A percentile compares a stretch with the other conserved stretches of the same genome.
These are phyloP conservation scores for Micoletzkya japonica DNA, from an alignment of 2,888 invertebrate species.

Conservation along the genomic window DNA sequence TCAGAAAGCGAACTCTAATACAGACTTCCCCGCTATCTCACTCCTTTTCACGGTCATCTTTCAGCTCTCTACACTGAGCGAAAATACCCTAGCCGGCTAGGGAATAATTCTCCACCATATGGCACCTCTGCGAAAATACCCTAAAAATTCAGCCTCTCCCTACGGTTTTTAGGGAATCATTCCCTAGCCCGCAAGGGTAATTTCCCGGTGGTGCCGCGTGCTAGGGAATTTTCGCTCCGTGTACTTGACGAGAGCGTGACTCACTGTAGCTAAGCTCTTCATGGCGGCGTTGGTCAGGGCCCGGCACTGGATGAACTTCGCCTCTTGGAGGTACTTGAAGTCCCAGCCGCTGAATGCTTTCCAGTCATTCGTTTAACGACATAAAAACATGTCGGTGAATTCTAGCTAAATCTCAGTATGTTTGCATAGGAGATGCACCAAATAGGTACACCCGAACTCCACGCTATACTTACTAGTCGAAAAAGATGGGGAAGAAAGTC, in stretches of 20 bases:
- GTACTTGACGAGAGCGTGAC: neutral
- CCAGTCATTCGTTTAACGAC: neutral
- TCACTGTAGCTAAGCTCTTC: neutral
- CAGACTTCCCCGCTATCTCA: no score
- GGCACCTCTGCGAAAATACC: no score
- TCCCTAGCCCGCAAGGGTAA: no score
- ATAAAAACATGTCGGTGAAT: neutral
- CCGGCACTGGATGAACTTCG: neutral
- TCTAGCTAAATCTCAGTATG: neutral
- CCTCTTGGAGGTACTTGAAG: constrained; percentile 5
- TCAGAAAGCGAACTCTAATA: no score
- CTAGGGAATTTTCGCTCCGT: no score
- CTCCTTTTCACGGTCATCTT: no score
- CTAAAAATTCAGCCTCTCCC: no score
- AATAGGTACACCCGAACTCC: neutral
- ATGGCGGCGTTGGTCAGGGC: neutral
- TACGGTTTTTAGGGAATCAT: no score
- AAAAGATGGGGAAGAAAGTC: neutral
- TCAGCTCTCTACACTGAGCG: no score
- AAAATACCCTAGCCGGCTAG: no score
- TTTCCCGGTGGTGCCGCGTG: no score
- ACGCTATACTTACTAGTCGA: neutral
- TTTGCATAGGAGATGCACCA: neutral
- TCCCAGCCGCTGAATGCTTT: neutral
- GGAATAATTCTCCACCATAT: no score